Evolutionary conservation across 2,113 vertebrate genomes (phyloP), one percentile per base, ranked within the genome.

Genomic region (Proterorhinus semilunaris): DNA sequence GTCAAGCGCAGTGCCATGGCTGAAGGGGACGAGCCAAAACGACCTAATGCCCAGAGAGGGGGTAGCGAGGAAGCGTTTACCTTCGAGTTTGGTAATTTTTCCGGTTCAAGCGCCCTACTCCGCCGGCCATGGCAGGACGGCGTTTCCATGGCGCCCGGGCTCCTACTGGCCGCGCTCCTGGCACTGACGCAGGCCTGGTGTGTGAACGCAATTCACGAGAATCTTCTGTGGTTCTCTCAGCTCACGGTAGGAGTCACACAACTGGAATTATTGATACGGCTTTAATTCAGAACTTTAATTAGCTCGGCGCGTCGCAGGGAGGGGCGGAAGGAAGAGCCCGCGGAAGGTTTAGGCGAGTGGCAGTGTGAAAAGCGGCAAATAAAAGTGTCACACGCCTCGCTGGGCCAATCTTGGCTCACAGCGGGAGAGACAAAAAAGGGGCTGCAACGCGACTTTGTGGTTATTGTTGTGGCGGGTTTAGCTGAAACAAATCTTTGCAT

Each of bases 161-260:
- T 91, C 47, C 54, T 76, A 65, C 75, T 76, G 62, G 90, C 90
- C 72, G 79, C 62, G 62, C 59, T 75, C 42, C 65, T 84, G 44
- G 78, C 67, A 7, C 66, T 89, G 70, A 79, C 71, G 82, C 76
- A 89, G 87, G 83, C 90, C 71, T 91, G 76, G 81, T 85, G 87
- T 78, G 83, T 87, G 72, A 86, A 87, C 51, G 74, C 76, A 65
- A 85, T 88, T 59, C 90, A 89, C 3, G 92, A 94, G 84, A 93
- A 93, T 80, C 83, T 94, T 72, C 88, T 73, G 76, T 92, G 90
- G 85, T 92, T 94, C 88, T 91, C 91, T 46, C 84, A 91, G 75
- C 74, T 92, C 81, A 84, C 66, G 90, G 89, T 86, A 88, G 81
- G 86, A 49, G 16, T 48, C 43, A 3, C 43, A 3, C 54, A 50